Evolutionary conservation across 2,797 vertebrate species (phyloP).

Genomic region (Argya squamiceps): DNA sequence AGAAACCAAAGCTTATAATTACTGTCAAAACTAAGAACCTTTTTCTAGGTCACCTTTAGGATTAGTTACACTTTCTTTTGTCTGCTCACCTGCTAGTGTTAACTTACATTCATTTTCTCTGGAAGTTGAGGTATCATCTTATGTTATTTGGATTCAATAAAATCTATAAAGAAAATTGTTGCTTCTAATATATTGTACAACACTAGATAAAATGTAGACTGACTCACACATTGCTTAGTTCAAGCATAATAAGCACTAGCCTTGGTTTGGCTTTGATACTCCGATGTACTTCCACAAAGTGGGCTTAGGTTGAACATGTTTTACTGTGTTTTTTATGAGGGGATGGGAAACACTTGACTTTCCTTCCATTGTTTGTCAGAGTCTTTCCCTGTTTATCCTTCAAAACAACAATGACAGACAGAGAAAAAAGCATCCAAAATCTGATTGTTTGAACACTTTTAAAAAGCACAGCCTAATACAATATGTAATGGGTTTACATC

Average conservation of each 20-base stretch:
- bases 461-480: not conserved
- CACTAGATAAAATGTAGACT: not conserved
- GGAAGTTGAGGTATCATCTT: not conserved
- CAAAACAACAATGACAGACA: not conserved
- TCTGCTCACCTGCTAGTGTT: not conserved
- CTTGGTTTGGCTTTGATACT: not conserved
- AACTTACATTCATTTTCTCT: not conserved
- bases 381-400: conserved; percentile 26
- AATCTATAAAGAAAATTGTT: conserved; percentile 29
- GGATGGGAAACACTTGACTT: not conserved
- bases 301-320: not conserved
- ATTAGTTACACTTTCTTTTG: not conserved
- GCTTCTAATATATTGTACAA: not conserved
- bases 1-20: not conserved
- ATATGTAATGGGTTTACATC: not conserved
- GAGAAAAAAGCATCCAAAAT: not conserved
- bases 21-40: not conserved
- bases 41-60: not conserved
- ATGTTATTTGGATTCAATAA: conserved; percentile 9
- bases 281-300: conserved; percentile 32
- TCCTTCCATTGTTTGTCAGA: conserved; percentile 24
- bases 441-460: not conserved
- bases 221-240: conserved; percentile 39
- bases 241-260: not conserved
- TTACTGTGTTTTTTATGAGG: not conserved